Base-by-base conservation (phyloP, 2,113 vertebrate species). In the Apteryx mantelli region DNA sequence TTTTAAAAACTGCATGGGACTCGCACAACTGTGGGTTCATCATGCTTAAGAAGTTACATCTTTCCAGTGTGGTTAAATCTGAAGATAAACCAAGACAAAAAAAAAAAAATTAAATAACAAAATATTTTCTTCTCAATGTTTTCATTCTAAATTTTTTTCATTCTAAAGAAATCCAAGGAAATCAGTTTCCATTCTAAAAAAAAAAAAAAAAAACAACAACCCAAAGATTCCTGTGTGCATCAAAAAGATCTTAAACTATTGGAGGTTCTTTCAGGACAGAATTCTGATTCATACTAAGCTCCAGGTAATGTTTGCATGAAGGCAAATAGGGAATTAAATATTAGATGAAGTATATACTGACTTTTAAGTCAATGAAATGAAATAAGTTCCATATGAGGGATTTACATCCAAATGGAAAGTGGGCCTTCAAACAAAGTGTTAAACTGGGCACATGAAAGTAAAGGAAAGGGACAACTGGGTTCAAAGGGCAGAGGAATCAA, bases 201-300 rank as follows among this genome's bases (percentile, higher is more conserved):
- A 78, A 88, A 32, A 58, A 58, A 48, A 48, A 77, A 84, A 36
- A 36, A 36, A 36, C 7, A 36, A 36, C 36, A 36, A 36, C 36
- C 36, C 36, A 36, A 36, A 36, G 36, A 38, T 38, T 17, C 6
- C 21, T 74, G 15, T 70, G 8, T 28, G 32, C 26, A 77, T 81
- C 16, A 61, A 0, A 8, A 66, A 63, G 8, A 34, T 15, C 36
- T 71, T 65, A 13, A 94, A 24, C 4, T 30, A 19, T 0, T 10
- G 7, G 12, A 77, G 28, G 32, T 44, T 40, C 19, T 71, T 87
- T 83, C 73, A 69, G 20, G 78, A 42, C 16, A 60, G 15, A 53
- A 58, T 85, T 38, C 9, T 52, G 18, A 60, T 64, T 65, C 21
- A 24, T 55, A 53, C 3, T 55, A 68, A 80, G 4, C 6, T 63